Percentiles rank a stretch among this genome's conserved stretches.
These are phyloP conservation scores for Scophthalmus maximus DNA, from an alignment of 2,113 vertebrate species.

Conservation along the genomic window DNA sequence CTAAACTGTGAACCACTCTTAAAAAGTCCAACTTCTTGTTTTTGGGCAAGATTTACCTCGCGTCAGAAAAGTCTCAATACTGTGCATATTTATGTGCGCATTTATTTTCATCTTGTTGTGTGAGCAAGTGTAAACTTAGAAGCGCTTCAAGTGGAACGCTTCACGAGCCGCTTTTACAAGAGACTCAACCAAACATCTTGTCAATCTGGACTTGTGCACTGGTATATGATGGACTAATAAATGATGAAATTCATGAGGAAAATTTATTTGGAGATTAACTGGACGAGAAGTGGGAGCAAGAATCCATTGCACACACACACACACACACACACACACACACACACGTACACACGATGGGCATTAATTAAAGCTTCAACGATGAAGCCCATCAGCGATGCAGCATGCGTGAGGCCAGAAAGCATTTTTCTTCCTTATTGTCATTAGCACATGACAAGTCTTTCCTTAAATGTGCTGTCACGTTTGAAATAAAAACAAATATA, in stretches of 20 bases:
- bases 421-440: neutral
- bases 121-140: no score
- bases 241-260: neutral
- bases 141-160: no score
- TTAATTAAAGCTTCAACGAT: constrained; percentile 9
- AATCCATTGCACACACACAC: neutral
- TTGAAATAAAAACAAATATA: neutral
- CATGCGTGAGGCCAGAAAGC: constrained; percentile 1
- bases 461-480: neutral
- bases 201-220: no score
- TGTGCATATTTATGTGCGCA: no score
- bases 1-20: neutral
- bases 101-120: no score
- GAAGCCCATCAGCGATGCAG: neutral
- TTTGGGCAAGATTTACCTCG: no score
- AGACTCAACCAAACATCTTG: no score
- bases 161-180: no score
- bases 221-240: neutral
- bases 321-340: neutral
- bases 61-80: no score
- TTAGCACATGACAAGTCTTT: neutral
- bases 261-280: neutral
- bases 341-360: neutral
- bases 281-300: neutral
- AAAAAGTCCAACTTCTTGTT: neutral